Conservation (phyloP, 2,797 vertebrate species). For the Thamnophis elegans region DNA sequence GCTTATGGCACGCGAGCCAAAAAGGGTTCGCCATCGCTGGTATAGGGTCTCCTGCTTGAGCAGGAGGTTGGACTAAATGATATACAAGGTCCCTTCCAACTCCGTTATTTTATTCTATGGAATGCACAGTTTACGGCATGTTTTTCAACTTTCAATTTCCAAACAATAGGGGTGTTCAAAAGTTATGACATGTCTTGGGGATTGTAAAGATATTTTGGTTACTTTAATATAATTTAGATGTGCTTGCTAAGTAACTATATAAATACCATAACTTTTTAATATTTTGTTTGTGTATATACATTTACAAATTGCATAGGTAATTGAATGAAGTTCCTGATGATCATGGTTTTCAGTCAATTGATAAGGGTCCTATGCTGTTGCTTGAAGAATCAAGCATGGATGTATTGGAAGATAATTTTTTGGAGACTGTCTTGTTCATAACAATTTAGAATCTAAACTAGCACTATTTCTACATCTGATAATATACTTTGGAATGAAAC, state of each 20-base stretch:
- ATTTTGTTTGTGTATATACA: background rate
- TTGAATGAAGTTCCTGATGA: background rate
- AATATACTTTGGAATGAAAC: background rate
- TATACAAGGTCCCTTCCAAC: background rate
- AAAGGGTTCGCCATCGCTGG: too few relatives aligned
- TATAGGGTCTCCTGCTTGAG: too few relatives aligned
- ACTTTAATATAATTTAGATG: too few relatives aligned
- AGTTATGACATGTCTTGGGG: too few relatives aligned
- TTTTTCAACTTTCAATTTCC: too few relatives aligned
- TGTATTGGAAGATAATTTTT: constrained; percentile 2
- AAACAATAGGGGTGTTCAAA: too few relatives aligned
- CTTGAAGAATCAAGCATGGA: background rate
- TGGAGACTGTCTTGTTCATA: background rate
- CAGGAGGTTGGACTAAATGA: background rate
- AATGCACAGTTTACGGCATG: background rate
- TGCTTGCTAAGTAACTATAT: too few relatives aligned
- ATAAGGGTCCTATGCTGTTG: background rate
- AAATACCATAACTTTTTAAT: too few relatives aligned
- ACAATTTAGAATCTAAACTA: background rate
- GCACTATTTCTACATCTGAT: constrained; percentile 22
- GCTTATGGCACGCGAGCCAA: too few relatives aligned
- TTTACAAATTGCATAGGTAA: background rate
- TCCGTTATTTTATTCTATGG: background rate
- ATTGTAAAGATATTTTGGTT: too few relatives aligned
- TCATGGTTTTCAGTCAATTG: background rate